phyloP scores from a whole-genome alignment of 2,888 invertebrate genomes.

The Cetonia aurata region DNA sequence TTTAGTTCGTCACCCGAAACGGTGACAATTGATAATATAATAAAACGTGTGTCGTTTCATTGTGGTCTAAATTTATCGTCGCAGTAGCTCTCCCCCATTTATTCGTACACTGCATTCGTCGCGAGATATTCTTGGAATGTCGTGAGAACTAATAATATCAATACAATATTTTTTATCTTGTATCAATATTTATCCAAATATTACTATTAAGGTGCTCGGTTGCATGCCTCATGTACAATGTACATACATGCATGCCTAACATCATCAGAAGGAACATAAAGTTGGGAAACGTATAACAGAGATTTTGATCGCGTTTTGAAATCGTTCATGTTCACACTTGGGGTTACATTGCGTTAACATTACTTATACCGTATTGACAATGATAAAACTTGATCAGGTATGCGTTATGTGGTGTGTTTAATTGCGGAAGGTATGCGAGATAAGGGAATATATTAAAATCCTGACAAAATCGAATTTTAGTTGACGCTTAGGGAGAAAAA shows the following conservation, averaged over 20 bases:
- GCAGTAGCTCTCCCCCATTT: slow-evolving; percentile 10
- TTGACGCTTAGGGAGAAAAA: too few species aligned
- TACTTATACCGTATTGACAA: not conserved
- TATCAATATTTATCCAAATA: slow-evolving; percentile 35
- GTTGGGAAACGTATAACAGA: slow-evolving; percentile 23
- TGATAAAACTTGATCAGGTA: not conserved
- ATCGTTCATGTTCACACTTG: slow-evolving; percentile 6
- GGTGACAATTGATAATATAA: slow-evolving; percentile 25
- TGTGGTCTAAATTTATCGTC: slow-evolving; percentile 18
- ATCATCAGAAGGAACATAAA: slow-evolving; percentile 11
- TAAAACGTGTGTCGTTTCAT: slow-evolving; percentile 15
- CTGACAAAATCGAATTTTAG: too few species aligned
- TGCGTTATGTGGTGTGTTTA: slow-evolving; percentile 3
- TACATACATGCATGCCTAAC: not conserved
- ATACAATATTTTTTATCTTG: slow-evolving; percentile 39
- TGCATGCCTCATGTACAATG: slow-evolving; percentile 2
- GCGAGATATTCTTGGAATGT: slow-evolving; percentile 39
- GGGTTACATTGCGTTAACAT: slow-evolving; percentile 5
- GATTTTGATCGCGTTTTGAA: slow-evolving; percentile 28
- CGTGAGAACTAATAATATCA: slow-evolving; percentile 44
- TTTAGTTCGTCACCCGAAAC: slow-evolving; percentile 10
- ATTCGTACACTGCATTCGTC: not conserved
- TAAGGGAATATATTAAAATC: not conserved
- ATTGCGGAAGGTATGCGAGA: slow-evolving; percentile 4
- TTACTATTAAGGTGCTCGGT: slow-evolving; percentile 27